A percentile compares a stretch with the other conserved stretches of the same genome.
Evolutionary conservation across 2,113 vertebrate genomes (phyloP).

Genomic region (Ophiodon elongatus): DNA sequence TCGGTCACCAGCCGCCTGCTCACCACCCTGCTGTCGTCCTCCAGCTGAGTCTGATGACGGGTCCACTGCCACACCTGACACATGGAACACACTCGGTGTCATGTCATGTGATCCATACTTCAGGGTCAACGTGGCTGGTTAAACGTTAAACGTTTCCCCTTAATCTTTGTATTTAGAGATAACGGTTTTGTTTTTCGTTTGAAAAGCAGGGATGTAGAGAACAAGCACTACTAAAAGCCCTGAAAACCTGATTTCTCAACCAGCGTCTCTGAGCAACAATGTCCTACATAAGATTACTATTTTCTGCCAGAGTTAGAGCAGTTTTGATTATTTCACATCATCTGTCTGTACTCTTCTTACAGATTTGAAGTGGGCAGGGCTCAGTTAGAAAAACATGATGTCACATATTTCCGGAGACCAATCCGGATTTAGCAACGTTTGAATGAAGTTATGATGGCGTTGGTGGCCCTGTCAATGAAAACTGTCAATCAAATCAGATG

Average conservation of each 20-base stretch:
- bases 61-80: constrained; percentile 86
- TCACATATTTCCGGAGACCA: too few relatives aligned
- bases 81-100: background rate
- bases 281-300: too few relatives aligned
- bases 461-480: background rate
- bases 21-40: constrained; percentile 78
- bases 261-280: too few relatives aligned
- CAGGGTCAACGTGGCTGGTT: background rate
- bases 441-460: background rate
- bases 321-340: background rate
- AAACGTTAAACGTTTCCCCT: background rate
- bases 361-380: too few relatives aligned
- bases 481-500: too few relatives aligned
- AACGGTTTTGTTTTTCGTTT: background rate
- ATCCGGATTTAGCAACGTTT: too few relatives aligned
- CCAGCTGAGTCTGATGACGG: constrained; percentile 77
- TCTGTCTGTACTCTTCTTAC: background rate
- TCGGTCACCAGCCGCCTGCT: constrained; percentile 74
- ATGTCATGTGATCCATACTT: background rate
- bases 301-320: background rate
- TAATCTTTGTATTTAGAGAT: background rate
- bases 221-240: background rate
- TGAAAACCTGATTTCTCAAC: too few relatives aligned
- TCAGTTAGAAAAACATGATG: too few relatives aligned
- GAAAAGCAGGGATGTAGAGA: background rate